These are phyloP conservation scores for Aradophagus sp. DNA, from an alignment of 1,140 invertebrate genomes.

Conservation along the genomic window DNA sequence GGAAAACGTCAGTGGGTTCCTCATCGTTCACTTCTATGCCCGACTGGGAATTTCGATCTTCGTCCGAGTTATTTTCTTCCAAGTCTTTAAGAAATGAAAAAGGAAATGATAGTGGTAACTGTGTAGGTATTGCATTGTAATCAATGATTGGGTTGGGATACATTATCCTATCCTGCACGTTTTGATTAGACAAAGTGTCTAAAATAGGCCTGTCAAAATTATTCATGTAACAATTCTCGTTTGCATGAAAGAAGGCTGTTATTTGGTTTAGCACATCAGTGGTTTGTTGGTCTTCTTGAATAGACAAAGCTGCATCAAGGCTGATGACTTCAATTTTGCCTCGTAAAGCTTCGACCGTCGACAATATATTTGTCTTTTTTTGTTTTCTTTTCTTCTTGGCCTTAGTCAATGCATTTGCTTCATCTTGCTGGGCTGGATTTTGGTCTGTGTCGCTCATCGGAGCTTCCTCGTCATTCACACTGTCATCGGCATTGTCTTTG, in stretches of 20 bases:
- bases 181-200: constrained; percentile 43
- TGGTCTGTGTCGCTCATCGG: too few relatives aligned
- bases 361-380: constrained; percentile 61
- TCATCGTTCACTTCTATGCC: constrained; percentile 27
- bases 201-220: constrained; percentile 56
- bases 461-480: constrained; percentile 51
- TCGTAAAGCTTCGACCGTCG: constrained; percentile 68
- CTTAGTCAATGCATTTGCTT: too few relatives aligned
- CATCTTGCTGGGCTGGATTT: too few relatives aligned
- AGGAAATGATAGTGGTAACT: constrained; percentile 3
- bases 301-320: constrained; percentile 31
- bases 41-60: constrained; percentile 2
- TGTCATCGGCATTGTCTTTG: constrained; percentile 65
- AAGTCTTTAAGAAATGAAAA: constrained; percentile 62
- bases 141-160: too few relatives aligned
- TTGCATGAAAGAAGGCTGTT: constrained; percentile 58
- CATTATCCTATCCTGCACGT: too few relatives aligned
- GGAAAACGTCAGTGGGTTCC: constrained; percentile 26
- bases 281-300: constrained; percentile 60
- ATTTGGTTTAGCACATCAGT: constrained; percentile 62
- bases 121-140: too few relatives aligned
- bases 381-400: constrained; percentile 63
- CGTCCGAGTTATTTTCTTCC: constrained; percentile 45
- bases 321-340: constrained; percentile 66
- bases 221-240: constrained; percentile 50